Conservation (phyloP, 2,113 vertebrate species). For the Odontophorus gujanensis region DNA sequence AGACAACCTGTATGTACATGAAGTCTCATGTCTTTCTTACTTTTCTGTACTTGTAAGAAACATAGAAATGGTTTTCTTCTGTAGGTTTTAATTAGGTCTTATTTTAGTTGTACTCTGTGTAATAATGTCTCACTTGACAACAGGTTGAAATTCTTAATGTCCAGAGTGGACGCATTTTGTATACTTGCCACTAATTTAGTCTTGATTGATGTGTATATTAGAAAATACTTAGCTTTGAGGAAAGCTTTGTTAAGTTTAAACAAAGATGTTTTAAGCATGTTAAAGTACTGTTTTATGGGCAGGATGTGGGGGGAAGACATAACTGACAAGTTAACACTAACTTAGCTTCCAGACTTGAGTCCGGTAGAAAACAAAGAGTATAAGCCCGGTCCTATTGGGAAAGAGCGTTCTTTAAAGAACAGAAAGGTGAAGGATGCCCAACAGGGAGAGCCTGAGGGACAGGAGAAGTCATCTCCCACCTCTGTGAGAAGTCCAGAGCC, state of each 20-base stretch:
- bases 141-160: background rate
- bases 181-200: fast-evolving
- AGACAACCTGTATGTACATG: background rate
- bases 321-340: slow-evolving; percentile 61
- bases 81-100: background rate
- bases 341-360: slow-evolving; percentile 93
- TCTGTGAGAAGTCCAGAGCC: slow-evolving; percentile 84
- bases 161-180: background rate
- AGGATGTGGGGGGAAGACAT: background rate
- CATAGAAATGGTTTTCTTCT: background rate
- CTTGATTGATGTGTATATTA: background rate
- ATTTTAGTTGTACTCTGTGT: background rate
- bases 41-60: background rate
- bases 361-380: slow-evolving; percentile 94
- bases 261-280: background rate
- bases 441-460: slow-evolving; percentile 87
- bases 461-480: slow-evolving; percentile 83
- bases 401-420: slow-evolving; percentile 96
- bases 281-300: background rate
- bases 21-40: background rate
- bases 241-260: background rate
- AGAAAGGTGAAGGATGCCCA: slow-evolving; percentile 95
- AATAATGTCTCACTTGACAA: background rate
- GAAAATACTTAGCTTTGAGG: background rate
- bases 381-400: slow-evolving; percentile 97